Conservation (phyloP, 2,113 vertebrate species). For the Cryptomyrus ogoouensis region DNA sequence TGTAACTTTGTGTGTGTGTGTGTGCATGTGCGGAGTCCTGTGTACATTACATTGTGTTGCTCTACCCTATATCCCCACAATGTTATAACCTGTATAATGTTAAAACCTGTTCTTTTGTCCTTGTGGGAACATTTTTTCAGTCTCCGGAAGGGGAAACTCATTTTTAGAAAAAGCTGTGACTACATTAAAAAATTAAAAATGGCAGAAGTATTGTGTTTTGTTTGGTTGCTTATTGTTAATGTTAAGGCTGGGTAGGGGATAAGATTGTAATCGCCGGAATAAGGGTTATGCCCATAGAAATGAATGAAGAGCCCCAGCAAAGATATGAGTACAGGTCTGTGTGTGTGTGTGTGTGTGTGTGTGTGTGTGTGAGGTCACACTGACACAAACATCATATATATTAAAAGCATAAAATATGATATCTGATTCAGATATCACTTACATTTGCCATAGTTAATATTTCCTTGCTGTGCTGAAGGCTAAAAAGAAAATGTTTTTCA, state of each 20-base stretch:
- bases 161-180: neutral
- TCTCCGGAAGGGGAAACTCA: neutral
- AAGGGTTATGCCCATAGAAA: neutral
- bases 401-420: slow-evolving; percentile 40
- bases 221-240: neutral
- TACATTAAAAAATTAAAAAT: too few relatives aligned
- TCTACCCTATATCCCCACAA: neutral
- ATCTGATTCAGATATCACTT: slow-evolving; percentile 52
- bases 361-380: neutral
- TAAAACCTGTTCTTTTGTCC: neutral
- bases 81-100: neutral
- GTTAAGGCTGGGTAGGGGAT: neutral
- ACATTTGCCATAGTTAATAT: slow-evolving; percentile 62
- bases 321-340: too few relatives aligned
- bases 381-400: slow-evolving; percentile 7
- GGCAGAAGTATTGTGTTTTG: neutral
- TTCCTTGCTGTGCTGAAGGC: slow-evolving; percentile 43
- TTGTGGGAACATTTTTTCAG: neutral
- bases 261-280: neutral
- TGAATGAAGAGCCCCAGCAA: too few relatives aligned
- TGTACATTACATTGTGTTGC: neutral
- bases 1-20: neutral
- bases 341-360: too few relatives aligned
- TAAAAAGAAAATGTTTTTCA: neutral
- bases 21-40: neutral